These are phyloP conservation scores for Anastatus disparis DNA, from an alignment of 1,140 invertebrate species.

Conservation along the genomic window DNA sequence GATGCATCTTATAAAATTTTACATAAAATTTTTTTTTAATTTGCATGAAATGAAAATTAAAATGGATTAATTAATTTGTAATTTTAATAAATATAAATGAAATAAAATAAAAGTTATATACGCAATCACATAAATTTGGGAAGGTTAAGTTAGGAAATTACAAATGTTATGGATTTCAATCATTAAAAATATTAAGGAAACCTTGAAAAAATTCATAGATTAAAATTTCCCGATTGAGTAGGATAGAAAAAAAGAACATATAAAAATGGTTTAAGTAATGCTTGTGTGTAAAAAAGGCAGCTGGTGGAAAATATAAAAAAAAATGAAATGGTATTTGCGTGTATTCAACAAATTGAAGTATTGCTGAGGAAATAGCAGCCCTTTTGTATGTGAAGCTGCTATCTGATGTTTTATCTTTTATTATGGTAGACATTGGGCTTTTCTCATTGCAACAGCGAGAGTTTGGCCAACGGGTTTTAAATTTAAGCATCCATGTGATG, in stretches of 20 bases:
- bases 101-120: background rate
- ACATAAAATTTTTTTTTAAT: background rate
- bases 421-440: slow-evolving; percentile 49
- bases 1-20: background rate
- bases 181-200: background rate
- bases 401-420: slow-evolving; percentile 61
- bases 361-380: slow-evolving; percentile 56
- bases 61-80: no score
- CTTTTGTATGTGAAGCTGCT: slow-evolving; percentile 65
- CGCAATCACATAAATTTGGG: background rate
- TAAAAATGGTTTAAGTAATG: slow-evolving; percentile 15
- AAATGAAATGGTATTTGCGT: slow-evolving; percentile 33
- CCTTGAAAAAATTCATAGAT: background rate
- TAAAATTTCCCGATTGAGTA: background rate
- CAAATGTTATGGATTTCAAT: slow-evolving; percentile 6
- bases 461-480: slow-evolving; percentile 21
- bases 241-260: background rate
- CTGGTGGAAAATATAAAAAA: slow-evolving; percentile 47
- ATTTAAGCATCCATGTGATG: slow-evolving; percentile 8
- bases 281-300: slow-evolving; percentile 49
- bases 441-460: slow-evolving; percentile 24
- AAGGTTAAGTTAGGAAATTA: slow-evolving; percentile 10
- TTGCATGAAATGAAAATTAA: no score
- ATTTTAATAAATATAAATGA: background rate
- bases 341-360: slow-evolving; percentile 40